Conservation (phyloP, 2,888 invertebrate species). For the Schrankia costaestrigalis region DNA sequence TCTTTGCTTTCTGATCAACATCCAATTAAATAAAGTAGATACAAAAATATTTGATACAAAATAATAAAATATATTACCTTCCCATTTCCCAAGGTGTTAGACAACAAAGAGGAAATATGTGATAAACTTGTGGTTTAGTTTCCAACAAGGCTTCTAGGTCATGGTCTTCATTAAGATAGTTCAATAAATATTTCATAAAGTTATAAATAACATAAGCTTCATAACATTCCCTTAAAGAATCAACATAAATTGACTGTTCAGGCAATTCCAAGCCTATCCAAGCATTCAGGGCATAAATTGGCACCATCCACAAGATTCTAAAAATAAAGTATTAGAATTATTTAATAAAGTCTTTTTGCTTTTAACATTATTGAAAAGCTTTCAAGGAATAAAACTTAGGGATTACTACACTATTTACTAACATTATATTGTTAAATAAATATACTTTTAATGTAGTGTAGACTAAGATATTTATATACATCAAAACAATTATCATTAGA, state of each 20-base stretch:
- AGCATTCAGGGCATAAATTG: constrained; percentile 96
- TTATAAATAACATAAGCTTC: constrained; percentile 99
- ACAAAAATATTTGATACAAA: not conserved
- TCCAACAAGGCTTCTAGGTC: constrained; percentile 91
- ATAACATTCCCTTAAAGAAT: constrained; percentile 96
- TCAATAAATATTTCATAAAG: constrained; percentile 96
- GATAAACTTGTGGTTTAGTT: constrained; percentile 91
- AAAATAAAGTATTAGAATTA: constrained; percentile 4
- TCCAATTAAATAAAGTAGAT: not conserved
- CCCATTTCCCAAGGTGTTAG: constrained; percentile 97
- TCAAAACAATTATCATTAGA: no score
- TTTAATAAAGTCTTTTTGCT: not conserved
- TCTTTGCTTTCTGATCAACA: not conserved
- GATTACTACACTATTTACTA: no score
- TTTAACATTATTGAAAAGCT: no score
- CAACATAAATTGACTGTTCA: constrained; percentile 93
- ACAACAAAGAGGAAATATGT: constrained; percentile 95
- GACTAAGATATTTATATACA: no score
- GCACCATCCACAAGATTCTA: constrained; percentile 98
- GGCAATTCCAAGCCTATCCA: constrained; percentile 95
- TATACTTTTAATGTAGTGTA: no score
- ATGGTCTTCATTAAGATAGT: constrained; percentile 93
- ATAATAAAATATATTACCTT: constrained; percentile 71
- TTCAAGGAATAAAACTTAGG: no score
- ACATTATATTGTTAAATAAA: no score